phyloP scores from a whole-genome alignment of 2,113 vertebrate genomes.

The Oncorhynchus kisutch region DNA sequence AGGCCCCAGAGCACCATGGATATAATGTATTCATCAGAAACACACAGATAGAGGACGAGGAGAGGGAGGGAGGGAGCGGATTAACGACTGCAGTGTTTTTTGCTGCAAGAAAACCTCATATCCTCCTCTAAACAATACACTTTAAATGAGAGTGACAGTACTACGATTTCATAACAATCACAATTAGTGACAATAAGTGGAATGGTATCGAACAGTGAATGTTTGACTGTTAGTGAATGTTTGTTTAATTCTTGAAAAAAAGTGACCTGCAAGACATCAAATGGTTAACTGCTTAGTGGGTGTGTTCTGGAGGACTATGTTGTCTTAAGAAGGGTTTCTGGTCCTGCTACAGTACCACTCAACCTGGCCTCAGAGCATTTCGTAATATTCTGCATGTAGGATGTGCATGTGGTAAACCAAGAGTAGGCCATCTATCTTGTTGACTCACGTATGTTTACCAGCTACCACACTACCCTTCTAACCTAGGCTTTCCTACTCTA shows the following conservation, averaged over 20 bases:
- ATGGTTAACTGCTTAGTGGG: not conserved
- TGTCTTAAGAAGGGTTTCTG: not conserved
- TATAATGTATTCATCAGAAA: constrained; percentile 61
- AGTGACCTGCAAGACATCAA: not conserved
- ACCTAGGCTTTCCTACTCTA: not conserved
- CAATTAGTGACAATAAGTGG: too few relatives aligned
- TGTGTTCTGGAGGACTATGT: not conserved
- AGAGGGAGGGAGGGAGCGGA: constrained; percentile 33
- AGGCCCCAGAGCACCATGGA: constrained; percentile 34
- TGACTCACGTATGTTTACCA: not conserved
- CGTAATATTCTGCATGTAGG: too few relatives aligned
- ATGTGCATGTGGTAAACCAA: not conserved
- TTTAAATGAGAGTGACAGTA: not conserved
- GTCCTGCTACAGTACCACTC: not conserved
- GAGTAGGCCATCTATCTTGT: not conserved
- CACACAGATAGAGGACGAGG: constrained; percentile 40
- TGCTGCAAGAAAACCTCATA: constrained; percentile 48
- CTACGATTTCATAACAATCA: not conserved
- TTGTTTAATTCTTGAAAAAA: not conserved
- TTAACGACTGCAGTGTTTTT: constrained; percentile 60
- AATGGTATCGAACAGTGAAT: too few relatives aligned
- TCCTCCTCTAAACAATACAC: not conserved
- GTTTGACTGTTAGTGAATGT: too few relatives aligned
- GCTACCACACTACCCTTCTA: not conserved
- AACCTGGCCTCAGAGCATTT: not conserved